A percentile compares a stretch with the other conserved stretches of the same genome.
phyloP scores from a whole-genome alignment of 2,888 invertebrate species.

The Metopia argyrocephala region DNA sequence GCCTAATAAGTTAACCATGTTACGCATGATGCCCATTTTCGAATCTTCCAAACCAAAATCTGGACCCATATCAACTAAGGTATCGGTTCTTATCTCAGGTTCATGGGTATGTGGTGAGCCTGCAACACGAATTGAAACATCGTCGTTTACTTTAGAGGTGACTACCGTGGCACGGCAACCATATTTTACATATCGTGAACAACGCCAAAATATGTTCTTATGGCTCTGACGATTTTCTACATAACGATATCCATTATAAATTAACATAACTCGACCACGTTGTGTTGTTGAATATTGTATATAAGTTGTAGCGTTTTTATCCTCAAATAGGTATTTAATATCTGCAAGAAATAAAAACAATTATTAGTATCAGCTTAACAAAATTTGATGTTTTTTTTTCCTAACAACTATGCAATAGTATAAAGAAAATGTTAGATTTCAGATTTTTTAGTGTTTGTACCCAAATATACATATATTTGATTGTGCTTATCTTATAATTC shows the following conservation, averaged over 20 bases:
- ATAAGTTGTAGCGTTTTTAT: slow-evolving; percentile 72
- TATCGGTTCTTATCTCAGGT: slow-evolving; percentile 74
- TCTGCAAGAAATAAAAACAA: slow-evolving; percentile 64
- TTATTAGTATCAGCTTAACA: neutral
- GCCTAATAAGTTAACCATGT: slow-evolving; percentile 67
- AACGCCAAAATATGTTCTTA: slow-evolving; percentile 78
- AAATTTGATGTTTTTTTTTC: neutral
- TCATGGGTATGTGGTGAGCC: slow-evolving; percentile 77
- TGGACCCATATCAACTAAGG: slow-evolving; percentile 71
- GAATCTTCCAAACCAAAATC: slow-evolving; percentile 72
- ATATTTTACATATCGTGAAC: slow-evolving; percentile 78
- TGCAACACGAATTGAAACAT: slow-evolving; percentile 74
- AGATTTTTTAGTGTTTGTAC: neutral
- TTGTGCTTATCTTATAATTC: too few species aligned
- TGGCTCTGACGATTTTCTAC: slow-evolving; percentile 78
- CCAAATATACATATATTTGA: slow-evolving; percentile 22
- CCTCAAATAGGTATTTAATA: slow-evolving; percentile 73
- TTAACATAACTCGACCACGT: slow-evolving; percentile 77
- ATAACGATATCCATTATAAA: slow-evolving; percentile 78
- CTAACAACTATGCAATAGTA: neutral
- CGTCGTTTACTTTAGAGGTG: slow-evolving; percentile 76
- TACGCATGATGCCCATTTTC: slow-evolving; percentile 68
- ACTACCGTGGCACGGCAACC: slow-evolving; percentile 77
- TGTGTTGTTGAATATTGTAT: slow-evolving; percentile 78
- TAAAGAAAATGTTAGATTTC: slow-evolving; percentile 11